A percentile compares a stretch with the other conserved stretches of the same genome.
Conservation (phyloP, 2,797 vertebrate species). For the Acropternis orthonyx region DNA sequence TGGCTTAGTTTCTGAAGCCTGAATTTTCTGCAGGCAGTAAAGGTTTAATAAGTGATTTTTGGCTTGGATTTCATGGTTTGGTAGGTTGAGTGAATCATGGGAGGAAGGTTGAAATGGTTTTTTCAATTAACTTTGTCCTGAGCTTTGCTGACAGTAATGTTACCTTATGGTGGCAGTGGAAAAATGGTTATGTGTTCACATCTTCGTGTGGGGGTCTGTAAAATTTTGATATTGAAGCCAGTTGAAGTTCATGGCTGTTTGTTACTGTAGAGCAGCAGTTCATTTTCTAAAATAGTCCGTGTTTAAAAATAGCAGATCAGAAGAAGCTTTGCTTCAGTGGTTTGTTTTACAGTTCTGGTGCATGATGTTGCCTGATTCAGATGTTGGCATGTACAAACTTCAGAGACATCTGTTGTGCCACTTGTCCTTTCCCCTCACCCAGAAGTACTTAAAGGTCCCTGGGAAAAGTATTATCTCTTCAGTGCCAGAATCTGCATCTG, state of each 20-base stretch:
- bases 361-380: background rate
- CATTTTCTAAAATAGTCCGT: background rate
- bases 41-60: conserved; percentile 3
- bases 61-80: background rate
- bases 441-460: background rate
- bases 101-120: background rate
- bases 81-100: background rate
- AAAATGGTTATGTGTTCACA: background rate
- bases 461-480: background rate
- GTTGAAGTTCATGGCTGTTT: background rate
- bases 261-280: background rate
- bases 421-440: background rate
- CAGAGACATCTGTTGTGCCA: background rate
- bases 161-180: background rate
- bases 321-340: background rate
- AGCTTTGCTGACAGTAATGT: background rate
- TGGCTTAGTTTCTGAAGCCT: background rate
- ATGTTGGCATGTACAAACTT: background rate
- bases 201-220: background rate
- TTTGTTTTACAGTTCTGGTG: conserved; percentile 16
- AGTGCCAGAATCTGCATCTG: background rate
- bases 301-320: background rate
- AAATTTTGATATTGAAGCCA: background rate
- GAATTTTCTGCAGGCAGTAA: background rate
- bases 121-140: background rate